Base-by-base conservation (phyloP, 2,797 vertebrate species). In the Sorex maritimensis region DNA sequence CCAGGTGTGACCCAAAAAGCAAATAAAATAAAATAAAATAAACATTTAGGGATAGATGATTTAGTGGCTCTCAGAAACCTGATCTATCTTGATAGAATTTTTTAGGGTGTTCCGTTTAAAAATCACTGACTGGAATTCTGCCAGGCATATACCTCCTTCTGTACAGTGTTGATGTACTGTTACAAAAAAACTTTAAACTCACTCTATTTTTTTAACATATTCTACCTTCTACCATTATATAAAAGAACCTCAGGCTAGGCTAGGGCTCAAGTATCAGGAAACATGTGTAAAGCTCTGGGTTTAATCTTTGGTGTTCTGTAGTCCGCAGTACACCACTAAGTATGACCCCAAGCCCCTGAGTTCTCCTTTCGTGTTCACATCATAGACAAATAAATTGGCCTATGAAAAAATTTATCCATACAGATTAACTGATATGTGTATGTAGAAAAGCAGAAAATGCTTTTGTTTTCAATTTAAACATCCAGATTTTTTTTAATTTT, bases 11-110 rank as follows among this genome's bases (percentile, higher is more conserved):
- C 34, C 34, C 34, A 34, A 34, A 34, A 34, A 34, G 34, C 34
- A 34, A 34, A 34, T 34, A 34, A 2, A 34, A 34, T 34, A 34
- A 34, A 34, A 61, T 65, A 58, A 77, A 94, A 69, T 34, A 69
- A 96, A 55, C 2, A 72, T 58, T 92, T 77, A 81, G n/a, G 28
- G 89, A 65, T 58, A 28, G 3, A 58, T 68, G 17, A 81, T 38
- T 89, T 77, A 72, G 28, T 46, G n/a, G 9, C 44, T 72, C 81
- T 55, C 5, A 34, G 72, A 58, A 88, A 68, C 68, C 13, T 46
- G 44, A 52, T 46, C 44, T 86, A 21, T 52, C 67, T 88, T 38
- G 28, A 61, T 0, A 84, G 30, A 91, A 77, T 69, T 72, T 46
- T 49, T 63, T 41, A 52, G 38, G 38, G 11, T 30, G 5, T 46